Evolutionary conservation across 2,888 invertebrate genomes (phyloP).

Genomic region (Tolmerus cingulatus): DNA sequence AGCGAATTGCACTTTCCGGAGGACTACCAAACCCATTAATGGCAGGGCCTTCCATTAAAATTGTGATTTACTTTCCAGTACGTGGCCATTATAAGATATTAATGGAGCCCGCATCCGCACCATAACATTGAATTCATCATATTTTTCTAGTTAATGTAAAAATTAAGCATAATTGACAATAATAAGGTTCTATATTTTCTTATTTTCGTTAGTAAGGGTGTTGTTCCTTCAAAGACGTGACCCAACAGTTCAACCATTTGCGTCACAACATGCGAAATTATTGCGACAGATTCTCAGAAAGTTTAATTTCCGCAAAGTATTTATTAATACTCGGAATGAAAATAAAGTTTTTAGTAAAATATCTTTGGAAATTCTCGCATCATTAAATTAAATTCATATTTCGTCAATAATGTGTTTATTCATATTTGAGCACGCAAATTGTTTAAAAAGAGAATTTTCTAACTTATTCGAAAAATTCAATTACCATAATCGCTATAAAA

Average conservation of each 20-base stretch:
- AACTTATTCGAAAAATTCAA: too few species aligned
- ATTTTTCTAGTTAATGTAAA: not conserved
- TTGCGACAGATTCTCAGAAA: not conserved
- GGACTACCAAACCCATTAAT: not conserved
- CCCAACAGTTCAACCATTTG: not conserved
- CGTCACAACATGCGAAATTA: not conserved
- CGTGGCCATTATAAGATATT: not conserved
- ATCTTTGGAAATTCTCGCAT: too few species aligned
- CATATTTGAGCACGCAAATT: too few species aligned
- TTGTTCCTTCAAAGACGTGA: not conserved
- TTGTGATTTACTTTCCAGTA: not conserved
- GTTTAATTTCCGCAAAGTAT: not conserved
- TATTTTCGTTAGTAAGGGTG: not conserved
- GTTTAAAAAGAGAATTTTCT: too few species aligned
- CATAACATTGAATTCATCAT: not conserved
- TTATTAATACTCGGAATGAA: not conserved
- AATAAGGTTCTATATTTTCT: not conserved
- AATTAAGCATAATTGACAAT: not conserved
- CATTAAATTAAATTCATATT: too few species aligned
- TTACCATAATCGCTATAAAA: too few species aligned
- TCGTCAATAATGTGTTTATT: too few species aligned
- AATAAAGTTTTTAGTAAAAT: not conserved
- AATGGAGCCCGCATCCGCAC: not conserved
- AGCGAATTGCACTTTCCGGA: not conserved
- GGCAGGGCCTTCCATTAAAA: not conserved